Base-by-base conservation (phyloP, 1,140 invertebrate species). In the Chrysoperla carnea region DNA sequence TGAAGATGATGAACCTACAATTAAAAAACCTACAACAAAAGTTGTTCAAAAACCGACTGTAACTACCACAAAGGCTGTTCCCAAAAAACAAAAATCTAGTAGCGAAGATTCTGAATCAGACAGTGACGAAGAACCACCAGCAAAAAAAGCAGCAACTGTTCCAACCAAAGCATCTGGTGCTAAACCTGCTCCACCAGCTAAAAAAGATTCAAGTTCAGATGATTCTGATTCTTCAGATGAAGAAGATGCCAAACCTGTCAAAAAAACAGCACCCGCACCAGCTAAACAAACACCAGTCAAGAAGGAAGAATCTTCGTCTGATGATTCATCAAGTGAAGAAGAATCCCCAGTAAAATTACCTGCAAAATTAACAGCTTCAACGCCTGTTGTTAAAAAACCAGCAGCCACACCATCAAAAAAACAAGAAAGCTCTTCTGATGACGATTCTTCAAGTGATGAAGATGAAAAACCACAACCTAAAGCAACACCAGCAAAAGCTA, bases 81-180 rank as follows among this genome's bases (percentile, higher is more conserved):
- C 46, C 28, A 27, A 49, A 11, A 52, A 52, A 9, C 54, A 61
- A 40, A 46, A 56, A 7, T 58, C 55, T 15, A 63, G 60, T 46
- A 65, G 64, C 11, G 43, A 45, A 15, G 61, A 63, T 43, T 62
- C 61, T 4, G 61, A 56, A 7, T 58, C 55, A 13, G 62, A 59
- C 45, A 64, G 64, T 15, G 43, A 45, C 12, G 61, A 63, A 42
- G 59, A 62, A 37, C 13, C 49, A 12, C 53, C 50, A 12, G 23
- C 56, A 53, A 39, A 59, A 6, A 40, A 56, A 36, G 15, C 37
- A 9, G 35, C 44, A 9, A 35, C 23, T 35, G 14, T 43, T 13
- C 52, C 49, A 39, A 27, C 54, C 11, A 60, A 57, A 46, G 55
- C 52, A 3, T 55, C 55, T 39, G 29, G 29, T 28, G 38, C 36